Evolutionary conservation across 2,113 vertebrate genomes (phyloP).

Genomic region (Neotragus moschatus): DNA sequence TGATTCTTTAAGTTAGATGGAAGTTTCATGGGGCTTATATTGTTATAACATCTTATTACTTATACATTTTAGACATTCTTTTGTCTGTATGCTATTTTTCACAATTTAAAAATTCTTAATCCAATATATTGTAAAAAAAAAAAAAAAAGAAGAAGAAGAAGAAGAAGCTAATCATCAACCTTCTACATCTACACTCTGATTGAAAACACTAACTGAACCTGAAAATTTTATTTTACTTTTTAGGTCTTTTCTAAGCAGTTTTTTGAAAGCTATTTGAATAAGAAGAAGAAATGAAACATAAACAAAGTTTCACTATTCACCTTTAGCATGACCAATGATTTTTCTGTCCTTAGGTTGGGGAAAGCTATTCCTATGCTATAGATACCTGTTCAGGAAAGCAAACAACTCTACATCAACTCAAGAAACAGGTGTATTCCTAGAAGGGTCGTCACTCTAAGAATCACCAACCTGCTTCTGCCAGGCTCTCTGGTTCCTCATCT

Average conservation of each 20-base stretch:
- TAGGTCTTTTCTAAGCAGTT: neutral
- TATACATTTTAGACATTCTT: neutral
- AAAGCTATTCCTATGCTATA: neutral
- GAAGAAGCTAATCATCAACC: constrained; percentile 11
- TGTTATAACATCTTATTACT: neutral
- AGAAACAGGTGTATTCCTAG: neutral
- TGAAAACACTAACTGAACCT: neutral
- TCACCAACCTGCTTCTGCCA: neutral
- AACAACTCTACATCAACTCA: neutral
- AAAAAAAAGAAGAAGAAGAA: no score
- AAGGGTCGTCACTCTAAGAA: constrained; percentile 27
- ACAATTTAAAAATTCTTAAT: constrained; percentile 36
- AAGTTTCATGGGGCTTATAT: neutral
- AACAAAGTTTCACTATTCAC: neutral
- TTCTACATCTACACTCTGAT: neutral
- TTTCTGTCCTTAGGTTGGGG: neutral
- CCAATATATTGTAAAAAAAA: neutral
- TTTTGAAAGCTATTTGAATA: neutral
- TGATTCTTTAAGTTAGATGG: neutral
- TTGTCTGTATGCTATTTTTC: neutral
- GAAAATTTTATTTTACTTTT: neutral
- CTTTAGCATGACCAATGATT: neutral
- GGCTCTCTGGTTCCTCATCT: neutral
- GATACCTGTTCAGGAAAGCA: neutral
- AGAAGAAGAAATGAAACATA: neutral